These are phyloP conservation scores for Halcyon senegalensis DNA, from an alignment of 2,113 vertebrate species.

Conservation along the genomic window DNA sequence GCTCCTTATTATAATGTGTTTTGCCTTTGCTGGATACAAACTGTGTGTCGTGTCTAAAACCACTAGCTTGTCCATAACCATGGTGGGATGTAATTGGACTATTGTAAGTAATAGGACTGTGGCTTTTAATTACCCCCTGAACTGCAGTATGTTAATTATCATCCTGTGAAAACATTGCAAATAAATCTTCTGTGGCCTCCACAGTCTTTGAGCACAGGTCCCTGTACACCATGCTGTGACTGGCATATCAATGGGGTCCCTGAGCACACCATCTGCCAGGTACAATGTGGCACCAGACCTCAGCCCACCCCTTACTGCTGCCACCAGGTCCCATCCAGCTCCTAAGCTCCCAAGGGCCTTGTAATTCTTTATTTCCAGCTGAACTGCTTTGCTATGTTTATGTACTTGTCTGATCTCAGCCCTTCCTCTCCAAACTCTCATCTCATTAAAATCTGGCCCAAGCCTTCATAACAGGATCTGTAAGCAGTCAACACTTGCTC, in stretches of 20 bases:
- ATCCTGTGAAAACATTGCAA: background rate
- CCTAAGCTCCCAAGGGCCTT: background rate
- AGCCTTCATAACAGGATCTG: background rate
- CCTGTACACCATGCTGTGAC: background rate
- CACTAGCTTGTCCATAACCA: background rate
- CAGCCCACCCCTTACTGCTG: background rate
- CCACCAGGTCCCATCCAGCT: background rate
- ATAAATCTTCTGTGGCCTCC: background rate
- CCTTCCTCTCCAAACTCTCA: background rate
- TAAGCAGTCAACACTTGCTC: background rate
- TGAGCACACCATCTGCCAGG: background rate
- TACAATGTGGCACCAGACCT: background rate
- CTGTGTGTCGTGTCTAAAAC: background rate
- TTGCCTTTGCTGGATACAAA: background rate
- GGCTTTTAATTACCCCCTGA: slow-evolving; percentile 19
- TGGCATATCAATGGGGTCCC: background rate
- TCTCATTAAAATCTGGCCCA: background rate
- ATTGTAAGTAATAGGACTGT: background rate
- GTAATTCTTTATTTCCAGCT: background rate
- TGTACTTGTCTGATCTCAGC: background rate
- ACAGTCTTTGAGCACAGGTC: background rate
- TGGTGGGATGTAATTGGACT: background rate
- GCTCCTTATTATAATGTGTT: background rate
- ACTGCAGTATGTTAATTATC: background rate
- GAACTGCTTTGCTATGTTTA: background rate